Evolutionary conservation across 1,140 invertebrate species (phyloP), one percentile per base, ranked within the genome.

Genomic region (Cydia strobilella): DNA sequence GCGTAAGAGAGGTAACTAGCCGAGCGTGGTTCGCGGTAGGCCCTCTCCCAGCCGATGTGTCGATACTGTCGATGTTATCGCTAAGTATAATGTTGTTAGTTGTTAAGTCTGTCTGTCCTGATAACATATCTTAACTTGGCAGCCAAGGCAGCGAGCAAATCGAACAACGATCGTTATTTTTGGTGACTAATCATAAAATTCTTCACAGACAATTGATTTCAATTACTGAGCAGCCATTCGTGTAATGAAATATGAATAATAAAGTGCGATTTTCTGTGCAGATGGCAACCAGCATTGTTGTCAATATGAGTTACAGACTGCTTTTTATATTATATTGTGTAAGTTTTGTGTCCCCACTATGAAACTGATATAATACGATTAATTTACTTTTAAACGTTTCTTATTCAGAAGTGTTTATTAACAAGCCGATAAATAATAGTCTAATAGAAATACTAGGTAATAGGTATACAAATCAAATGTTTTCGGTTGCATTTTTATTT

Each of bases 401-500:
- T n/a, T 48, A 48, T n/a, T 48, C 9, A 13, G 3, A 48, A 15
- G 45, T 48, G 9, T 48, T 15, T 2, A n/a, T 10, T 9, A 39
- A 39, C 35, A 39, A 9, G 2, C 12, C 4, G 3, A 45, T 13
- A 12, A 15, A 45, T 45, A 4, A 45, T 15, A 45, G 10, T 45
- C 13, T 45, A 5, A 45, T 3, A 45, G 0, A 45, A 45, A 45
- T 39, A 39, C 9, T 39, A 39, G 35, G 42, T 39, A 39, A 1
- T 39, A 39, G 35, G 42, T 12, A 13, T 45, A 45, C 12, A 45
- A 45, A 3, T 31, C 13, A 45, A 45, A 45, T 13, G 42, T 45
- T 45, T 45, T 15, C 9, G 1, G 42, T 74, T 66, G 35, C 15
- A 20, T 78, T 25, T 66, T 62, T 20, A 25, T 79, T 25, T 66